Evolutionary conservation across 2,797 vertebrate species (phyloP), one percentile per base, ranked within the genome.

Genomic region (Denticeps clupeoides): DNA sequence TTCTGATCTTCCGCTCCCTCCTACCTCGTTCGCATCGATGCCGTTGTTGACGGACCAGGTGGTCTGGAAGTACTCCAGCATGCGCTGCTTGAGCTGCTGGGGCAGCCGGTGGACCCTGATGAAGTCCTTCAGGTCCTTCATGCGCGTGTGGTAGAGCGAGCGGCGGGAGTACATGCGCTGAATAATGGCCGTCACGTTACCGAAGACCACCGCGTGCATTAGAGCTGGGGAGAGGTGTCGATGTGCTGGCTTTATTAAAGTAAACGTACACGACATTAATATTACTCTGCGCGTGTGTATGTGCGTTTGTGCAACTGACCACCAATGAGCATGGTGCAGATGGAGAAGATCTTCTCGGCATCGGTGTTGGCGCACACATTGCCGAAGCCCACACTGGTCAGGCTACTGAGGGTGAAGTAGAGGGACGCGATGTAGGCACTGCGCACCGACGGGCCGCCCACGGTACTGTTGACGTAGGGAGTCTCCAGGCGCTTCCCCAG

Each of bases 21-120:
- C n/a, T n/a, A 95, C 93, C 93, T 93, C 89, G 0, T 97, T 95
- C 37, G 86, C 81, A 9, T 98, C 90, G 1, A 98, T 97, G 60
- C 93, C 93, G 1, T 91, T 93, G 86, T 91, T 98, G 74, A 97
- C 89, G 0, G 92, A 93, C 94, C 94, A 98, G 0, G 93, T 95
- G 60, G 91, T 97, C 82, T 98, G 94, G 78, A 96, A 97, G 67
- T 92, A 97, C 71, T 98, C 93, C 35, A 98, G 82, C 91, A 97
- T 85, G 51, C 93, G 83, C 65, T 97, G 94, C 58, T 97, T 96
- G 68, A 98, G 89, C 56, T 92, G 88, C 77, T 90, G 85, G 5
- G 93, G 87, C 60, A 97, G 83, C 38, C 82, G 81, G 54, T 97
- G 93, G 56, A 97, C 89, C 0, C 93, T 81, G 69, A 96, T 95